phyloP scores from a whole-genome alignment of 2,888 invertebrate genomes.

The Ophion costatus region DNA sequence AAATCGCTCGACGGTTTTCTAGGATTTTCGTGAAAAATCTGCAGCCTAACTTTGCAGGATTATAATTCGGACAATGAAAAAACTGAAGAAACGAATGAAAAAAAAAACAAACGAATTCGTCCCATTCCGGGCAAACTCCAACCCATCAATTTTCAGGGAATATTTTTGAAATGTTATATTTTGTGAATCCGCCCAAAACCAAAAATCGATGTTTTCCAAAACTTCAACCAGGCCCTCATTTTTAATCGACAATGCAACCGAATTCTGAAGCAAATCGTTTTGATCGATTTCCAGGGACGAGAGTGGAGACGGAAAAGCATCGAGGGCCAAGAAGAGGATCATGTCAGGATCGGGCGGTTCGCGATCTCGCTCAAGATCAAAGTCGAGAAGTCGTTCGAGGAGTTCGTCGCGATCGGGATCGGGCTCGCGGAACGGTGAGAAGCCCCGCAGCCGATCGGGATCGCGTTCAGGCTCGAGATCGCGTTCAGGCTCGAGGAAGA shows the following conservation, averaged over 20 bases:
- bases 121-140: too few relatives aligned
- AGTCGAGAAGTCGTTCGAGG: conserved; percentile 75
- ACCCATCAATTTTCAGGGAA: too few relatives aligned
- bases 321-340: conserved; percentile 85
- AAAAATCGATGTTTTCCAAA: too few relatives aligned
- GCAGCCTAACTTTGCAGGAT: too few relatives aligned
- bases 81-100: too few relatives aligned
- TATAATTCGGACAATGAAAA: too few relatives aligned
- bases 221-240: not conserved
- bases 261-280: not conserved
- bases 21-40: too few relatives aligned
- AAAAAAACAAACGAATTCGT: too few relatives aligned
- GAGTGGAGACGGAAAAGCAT: conserved; percentile 84
- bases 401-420: conserved; percentile 80
- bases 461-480: conserved; percentile 81
- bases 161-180: too few relatives aligned
- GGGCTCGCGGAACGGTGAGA: conserved; percentile 81
- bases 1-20: too few relatives aligned
- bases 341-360: conserved; percentile 87
- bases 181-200: too few relatives aligned
- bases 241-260: not conserved
- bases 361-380: conserved; percentile 76
- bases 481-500: conserved; percentile 82
- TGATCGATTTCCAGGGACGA: conserved; percentile 71
- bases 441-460: conserved; percentile 77